Conservation (phyloP, 2,113 vertebrate species). For the Pedetes capensis region DNA sequence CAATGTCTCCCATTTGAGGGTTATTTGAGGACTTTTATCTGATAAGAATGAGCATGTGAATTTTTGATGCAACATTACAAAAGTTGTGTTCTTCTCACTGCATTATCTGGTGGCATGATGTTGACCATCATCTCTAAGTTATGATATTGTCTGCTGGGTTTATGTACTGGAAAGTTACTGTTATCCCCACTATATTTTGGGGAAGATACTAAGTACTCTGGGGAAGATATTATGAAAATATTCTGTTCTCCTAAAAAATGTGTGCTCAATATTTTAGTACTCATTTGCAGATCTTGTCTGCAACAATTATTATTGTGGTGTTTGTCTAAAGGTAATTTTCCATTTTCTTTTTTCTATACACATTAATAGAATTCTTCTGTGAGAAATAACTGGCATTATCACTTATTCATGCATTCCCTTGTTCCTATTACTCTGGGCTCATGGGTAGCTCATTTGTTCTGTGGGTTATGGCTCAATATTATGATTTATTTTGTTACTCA, state of each 20-base stretch:
- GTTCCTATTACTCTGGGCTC: not conserved
- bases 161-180: not conserved
- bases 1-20: not conserved
- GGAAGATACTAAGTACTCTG: not conserved
- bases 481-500: not conserved
- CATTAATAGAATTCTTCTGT: not conserved
- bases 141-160: not conserved
- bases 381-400: not conserved
- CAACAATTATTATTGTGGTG: not conserved
- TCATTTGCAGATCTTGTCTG: not conserved
- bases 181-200: not conserved
- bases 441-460: not conserved
- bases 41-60: not conserved
- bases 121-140: not conserved
- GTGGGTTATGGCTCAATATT: not conserved
- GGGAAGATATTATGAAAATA: not conserved
- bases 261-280: not conserved
- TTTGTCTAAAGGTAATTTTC: not conserved
- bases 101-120: rapidly evolving
- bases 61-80: not conserved
- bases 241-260: not conserved
- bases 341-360: not conserved
- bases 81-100: not conserved
- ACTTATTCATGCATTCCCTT: not conserved
- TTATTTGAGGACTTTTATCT: not conserved